These are phyloP conservation scores for Acronicta psi DNA, from an alignment of 2,888 invertebrate genomes.

Conservation along the genomic window DNA sequence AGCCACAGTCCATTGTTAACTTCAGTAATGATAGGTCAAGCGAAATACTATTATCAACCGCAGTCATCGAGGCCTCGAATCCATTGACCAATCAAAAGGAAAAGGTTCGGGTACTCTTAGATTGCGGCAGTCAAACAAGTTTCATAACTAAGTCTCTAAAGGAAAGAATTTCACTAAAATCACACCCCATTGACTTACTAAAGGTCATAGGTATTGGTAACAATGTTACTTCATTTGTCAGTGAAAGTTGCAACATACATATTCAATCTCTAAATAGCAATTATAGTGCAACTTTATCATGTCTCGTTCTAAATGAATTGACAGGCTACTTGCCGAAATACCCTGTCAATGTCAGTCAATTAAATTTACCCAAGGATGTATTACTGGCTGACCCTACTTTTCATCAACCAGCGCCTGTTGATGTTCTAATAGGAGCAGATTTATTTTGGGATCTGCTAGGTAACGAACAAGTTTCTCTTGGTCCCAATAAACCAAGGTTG, in stretches of 20 bases:
- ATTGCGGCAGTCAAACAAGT: background rate
- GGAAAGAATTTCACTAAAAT: constrained; percentile 2
- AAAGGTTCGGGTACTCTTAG: background rate
- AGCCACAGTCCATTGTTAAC: background rate
- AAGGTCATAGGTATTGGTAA: constrained; percentile 42
- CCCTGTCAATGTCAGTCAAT: background rate
- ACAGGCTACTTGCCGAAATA: constrained; percentile 11
- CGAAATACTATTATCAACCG: constrained; percentile 8
- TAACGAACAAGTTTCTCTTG: constrained; percentile 42
- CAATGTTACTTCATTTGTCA: background rate
- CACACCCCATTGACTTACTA: constrained; percentile 10
- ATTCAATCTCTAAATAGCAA: constrained; percentile 26
- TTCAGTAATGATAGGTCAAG: background rate
- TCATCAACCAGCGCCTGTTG: constrained; percentile 4
- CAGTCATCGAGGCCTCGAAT: constrained; percentile 7
- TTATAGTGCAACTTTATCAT: constrained; percentile 28
- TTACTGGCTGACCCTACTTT: constrained; percentile 10
- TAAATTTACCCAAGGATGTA: constrained; percentile 5
- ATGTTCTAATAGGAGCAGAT: constrained; percentile 16
- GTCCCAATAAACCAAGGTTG: constrained; percentile 38
- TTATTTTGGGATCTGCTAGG: constrained; percentile 44
- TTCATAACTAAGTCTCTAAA: constrained; percentile 18
- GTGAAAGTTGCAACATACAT: background rate
- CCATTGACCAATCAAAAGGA: background rate
- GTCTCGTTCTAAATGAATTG: constrained; percentile 39